Evolutionary conservation across 2,797 vertebrate genomes (phyloP), one percentile per base, ranked within the genome.

Genomic region (Enoplosus armatus): DNA sequence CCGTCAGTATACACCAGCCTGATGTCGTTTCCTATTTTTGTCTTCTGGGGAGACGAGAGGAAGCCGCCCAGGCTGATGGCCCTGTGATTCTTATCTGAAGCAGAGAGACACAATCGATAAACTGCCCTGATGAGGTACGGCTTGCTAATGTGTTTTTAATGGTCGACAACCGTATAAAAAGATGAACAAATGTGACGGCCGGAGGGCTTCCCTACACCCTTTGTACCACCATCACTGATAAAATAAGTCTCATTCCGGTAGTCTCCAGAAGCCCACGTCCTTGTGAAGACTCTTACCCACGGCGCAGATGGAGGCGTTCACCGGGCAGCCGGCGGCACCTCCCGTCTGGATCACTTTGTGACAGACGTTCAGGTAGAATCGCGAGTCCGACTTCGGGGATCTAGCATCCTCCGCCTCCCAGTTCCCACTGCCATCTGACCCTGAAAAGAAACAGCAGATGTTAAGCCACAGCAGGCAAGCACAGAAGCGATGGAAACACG

Each of bases 341-440:
- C 94, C 95, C 1, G 75, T 90, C 87, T 90, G 95, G 71, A 96
- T 67, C 43, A 99, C 94, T 84, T 95, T 96, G 91, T 97, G 97
- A 86, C 98, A 99, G 62, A 99, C 86, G 8, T 99, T 99, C 73
- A 99, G 93, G 82, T 96, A 99, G 92, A 96, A 96, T 45, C 85
- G 95, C 0, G 73, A 93, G 53, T 92, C 94, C 0, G 65, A 29
- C 24, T 94, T 92, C 0, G 84, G 72, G 48, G 90, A 90, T 33
- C 91, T 95, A 27, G 92, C 93, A 3, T 96, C 96, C 81, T 98
- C 93, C 0, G 93, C 97, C 92, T 97, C 97, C 98, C 98, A 99
- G 87, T 99, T 99, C 75, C 93, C 91, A 1, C 70, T 61, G 16
- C 5, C 51, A 1, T 93, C 95, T 0, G 87, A 90, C 58, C 95